These are phyloP conservation scores for Temnothorax longispinosus DNA, from an alignment of 1,140 invertebrate genomes.

Conservation along the genomic window DNA sequence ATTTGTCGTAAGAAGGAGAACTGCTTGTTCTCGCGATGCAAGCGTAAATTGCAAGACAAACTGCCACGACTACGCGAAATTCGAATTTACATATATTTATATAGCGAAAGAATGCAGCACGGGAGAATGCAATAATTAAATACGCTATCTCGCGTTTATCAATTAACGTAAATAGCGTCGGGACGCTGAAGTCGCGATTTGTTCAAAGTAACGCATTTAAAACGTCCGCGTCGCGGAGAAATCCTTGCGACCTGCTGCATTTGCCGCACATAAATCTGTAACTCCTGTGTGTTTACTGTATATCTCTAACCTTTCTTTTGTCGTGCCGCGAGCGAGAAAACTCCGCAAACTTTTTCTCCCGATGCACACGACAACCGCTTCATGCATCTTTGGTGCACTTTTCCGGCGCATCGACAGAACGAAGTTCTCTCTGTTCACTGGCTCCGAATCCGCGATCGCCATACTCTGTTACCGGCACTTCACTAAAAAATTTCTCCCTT, in stretches of 20 bases:
- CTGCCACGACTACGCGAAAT: constrained; percentile 1
- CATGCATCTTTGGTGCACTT: constrained; percentile 66
- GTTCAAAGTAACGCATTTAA: constrained; percentile 31
- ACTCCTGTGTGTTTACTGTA: constrained; percentile 20
- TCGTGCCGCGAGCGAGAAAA: constrained; percentile 27
- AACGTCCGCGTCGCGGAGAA: neutral
- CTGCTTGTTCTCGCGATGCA: neutral
- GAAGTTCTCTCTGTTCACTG: constrained; percentile 22
- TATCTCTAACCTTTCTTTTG: constrained; percentile 30
- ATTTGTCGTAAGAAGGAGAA: constrained; percentile 28
- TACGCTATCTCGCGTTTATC: constrained; percentile 47
- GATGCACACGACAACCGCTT: constrained; percentile 64
- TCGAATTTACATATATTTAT: constrained; percentile 29
- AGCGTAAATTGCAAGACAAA: constrained; percentile 35
- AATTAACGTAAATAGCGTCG: constrained; percentile 55
- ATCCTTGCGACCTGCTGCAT: neutral
- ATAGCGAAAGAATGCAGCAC: neutral
- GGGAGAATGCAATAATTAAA: constrained; percentile 15
- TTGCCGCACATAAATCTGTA: constrained; percentile 55
- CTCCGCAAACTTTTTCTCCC: constrained; percentile 45
- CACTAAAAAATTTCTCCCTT: constrained; percentile 60
- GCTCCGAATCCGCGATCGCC: constrained; percentile 37
- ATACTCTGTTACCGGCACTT: constrained; percentile 21
- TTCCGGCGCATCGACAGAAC: constrained; percentile 49
- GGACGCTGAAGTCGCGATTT: constrained; percentile 20